Base-by-base conservation (phyloP, 2,113 vertebrate species). In the Erinaceus europaeus region DNA sequence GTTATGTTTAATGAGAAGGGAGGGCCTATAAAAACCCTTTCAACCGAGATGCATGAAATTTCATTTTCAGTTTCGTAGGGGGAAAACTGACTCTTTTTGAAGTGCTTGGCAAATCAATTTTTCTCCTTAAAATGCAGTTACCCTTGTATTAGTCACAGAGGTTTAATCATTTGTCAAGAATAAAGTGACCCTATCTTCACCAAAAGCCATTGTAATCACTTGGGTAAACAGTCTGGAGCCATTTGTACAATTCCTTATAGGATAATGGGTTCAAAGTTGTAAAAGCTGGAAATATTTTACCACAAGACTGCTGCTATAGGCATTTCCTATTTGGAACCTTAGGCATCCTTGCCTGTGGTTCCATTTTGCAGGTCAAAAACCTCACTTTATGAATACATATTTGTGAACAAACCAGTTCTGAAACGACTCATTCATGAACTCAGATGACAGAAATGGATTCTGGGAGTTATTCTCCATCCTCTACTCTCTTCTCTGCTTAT, bases 281-380 rank as follows among this genome's bases (percentile, higher is more conserved):
- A 98, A 97, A 97, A 69, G 38, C 93, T 97, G 91, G 93, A 95
- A 98, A 97, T 96, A 80, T 97, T 98, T 97, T 93, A 97, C 97
- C 55, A 90, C 42, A 57, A 78, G 38, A 96, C 88, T 77, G 90
- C 64, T 96, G 95, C 88, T 91, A 64, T 27, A 72, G 89, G 84
- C 85, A 95, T 90, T 95, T 88, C 73, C 86, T 75, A 36, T n/a
- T 75, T 8, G 21, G 48, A 82, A 38, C 40, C 52, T 44, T 50
- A 62, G 65, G 11, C 42, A 40, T 67, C 88, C 40, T 76, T 71
- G 57, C 52, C 52, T 52, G 44, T 9, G 8, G 12, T 67, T 23
- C 17, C 64, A 57, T 53, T 8, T 50, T 27, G 6, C 13, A 10
- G 34, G 6, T 44, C 61, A 78, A 73, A 44, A 84, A n/a, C 27